Conservation (phyloP, 2,113 vertebrate genomes). For the Sinocyclocheilus rhinocerous region DNA sequence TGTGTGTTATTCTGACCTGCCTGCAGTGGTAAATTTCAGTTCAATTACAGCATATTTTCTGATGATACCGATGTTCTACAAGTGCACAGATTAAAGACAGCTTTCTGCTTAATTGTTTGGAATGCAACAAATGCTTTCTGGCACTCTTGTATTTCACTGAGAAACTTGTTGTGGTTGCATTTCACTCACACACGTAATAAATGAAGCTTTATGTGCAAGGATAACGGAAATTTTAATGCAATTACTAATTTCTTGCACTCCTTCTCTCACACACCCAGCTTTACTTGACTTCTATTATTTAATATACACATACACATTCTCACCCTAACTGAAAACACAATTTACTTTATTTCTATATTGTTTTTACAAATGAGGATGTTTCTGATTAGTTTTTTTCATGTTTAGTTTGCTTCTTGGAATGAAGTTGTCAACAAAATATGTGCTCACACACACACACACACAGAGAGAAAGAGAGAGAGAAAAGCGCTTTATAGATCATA, state of each 20-base stretch:
- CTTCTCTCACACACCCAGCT: not conserved
- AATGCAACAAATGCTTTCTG: slow-evolving; percentile 23
- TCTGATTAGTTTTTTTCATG: not conserved
- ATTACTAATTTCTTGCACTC: not conserved
- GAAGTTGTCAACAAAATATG: not conserved
- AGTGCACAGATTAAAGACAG: slow-evolving; percentile 19
- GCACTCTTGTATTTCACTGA: not conserved
- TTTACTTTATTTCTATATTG: not conserved
- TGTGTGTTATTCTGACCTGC: slow-evolving; percentile 39
- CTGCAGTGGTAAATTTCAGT: slow-evolving; percentile 28
- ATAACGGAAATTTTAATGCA: not conserved
- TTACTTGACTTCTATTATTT: not conserved
- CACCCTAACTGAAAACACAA: not conserved
- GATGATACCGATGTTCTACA: slow-evolving; percentile 15
- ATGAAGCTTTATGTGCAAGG: not conserved
- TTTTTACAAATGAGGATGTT: not conserved
- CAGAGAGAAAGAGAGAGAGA: not conserved
- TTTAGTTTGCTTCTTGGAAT: not conserved
- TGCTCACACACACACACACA: not conserved
- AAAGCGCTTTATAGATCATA: not conserved
- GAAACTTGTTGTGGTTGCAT: not conserved
- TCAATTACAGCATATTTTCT: slow-evolving; percentile 22
- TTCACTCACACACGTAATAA: not conserved
- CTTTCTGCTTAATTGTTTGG: slow-evolving; percentile 11
- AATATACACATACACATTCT: not conserved